Evolutionary conservation across 2,888 invertebrate genomes (phyloP).

Genomic region (Tenthredo amoena): DNA sequence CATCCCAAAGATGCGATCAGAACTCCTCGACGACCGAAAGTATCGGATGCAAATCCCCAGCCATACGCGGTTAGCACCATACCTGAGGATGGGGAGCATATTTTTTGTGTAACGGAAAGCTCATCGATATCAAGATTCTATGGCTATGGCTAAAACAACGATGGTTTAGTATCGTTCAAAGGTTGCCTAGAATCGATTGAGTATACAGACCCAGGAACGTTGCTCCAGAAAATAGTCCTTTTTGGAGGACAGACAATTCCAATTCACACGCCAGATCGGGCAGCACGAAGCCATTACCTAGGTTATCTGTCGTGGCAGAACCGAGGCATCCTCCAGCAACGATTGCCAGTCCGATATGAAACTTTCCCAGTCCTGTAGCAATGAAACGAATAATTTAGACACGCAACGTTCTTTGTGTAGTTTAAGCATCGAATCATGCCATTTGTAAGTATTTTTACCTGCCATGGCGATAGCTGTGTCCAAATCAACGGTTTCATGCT

Average conservation of each 20-base stretch:
- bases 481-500: neutral
- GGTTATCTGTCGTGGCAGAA: neutral
- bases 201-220: neutral
- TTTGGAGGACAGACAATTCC: neutral
- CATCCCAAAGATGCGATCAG: slow-evolving; percentile 72
- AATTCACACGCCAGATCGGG: neutral
- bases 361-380: neutral
- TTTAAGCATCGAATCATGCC: neutral
- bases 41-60: slow-evolving; percentile 71
- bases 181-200: neutral
- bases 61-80: slow-evolving; percentile 57
- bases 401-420: neutral
- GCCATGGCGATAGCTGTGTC: slow-evolving; percentile 20
- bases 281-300: slow-evolving; percentile 6
- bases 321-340: slow-evolving; percentile 20
- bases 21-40: slow-evolving; percentile 71
- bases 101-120: neutral
- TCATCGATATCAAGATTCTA: neutral
- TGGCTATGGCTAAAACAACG: neutral
- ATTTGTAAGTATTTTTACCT: neutral
- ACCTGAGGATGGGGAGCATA: slow-evolving; percentile 38
- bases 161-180: neutral
- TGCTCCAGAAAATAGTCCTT: slow-evolving; percentile 23
- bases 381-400: neutral
- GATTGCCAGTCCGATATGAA: slow-evolving; percentile 6